Conservation (phyloP, 64 coral and sea anemone species). For the Porites lutea region DNA sequence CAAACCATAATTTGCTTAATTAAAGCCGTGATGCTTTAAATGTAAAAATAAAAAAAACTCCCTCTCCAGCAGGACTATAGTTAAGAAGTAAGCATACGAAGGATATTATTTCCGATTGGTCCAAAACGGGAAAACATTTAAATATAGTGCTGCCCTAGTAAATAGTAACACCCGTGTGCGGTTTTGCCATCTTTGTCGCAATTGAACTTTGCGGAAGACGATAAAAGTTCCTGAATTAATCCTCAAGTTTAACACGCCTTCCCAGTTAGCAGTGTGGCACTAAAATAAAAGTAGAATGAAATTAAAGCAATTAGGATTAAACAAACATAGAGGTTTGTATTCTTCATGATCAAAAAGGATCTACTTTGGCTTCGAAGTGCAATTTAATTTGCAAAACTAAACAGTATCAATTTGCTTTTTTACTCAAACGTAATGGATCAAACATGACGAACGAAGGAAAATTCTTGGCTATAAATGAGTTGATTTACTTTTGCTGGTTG, state of each 20-base stretch:
- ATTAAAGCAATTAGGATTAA: neutral
- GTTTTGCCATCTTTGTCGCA: neutral
- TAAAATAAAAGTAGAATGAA: neutral
- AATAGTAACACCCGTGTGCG: neutral
- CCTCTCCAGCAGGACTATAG: too few species aligned
- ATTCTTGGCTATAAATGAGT: too few species aligned
- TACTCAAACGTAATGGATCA: too few species aligned
- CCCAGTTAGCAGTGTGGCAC: neutral
- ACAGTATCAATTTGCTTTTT: neutral
- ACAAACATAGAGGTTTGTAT: conserved; percentile 24
- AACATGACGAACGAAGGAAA: too few species aligned
- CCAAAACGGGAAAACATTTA: neutral
- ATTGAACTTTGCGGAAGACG: neutral
- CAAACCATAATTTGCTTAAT: too few species aligned
- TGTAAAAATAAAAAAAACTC: too few species aligned
- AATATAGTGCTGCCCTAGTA: neutral
- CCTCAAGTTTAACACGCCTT: neutral
- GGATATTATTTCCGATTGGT: neutral
- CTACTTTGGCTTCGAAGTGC: neutral
- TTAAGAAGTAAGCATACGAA: too few species aligned
- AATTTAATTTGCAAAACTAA: neutral
- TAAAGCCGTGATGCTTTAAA: too few species aligned
- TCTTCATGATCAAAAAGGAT: conserved; percentile 42
- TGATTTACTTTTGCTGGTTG: too few species aligned
- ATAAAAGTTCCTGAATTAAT: neutral